phyloP scores from a whole-genome alignment of 2,113 vertebrate genomes.

The Machaerirhynchus nigripectus region DNA sequence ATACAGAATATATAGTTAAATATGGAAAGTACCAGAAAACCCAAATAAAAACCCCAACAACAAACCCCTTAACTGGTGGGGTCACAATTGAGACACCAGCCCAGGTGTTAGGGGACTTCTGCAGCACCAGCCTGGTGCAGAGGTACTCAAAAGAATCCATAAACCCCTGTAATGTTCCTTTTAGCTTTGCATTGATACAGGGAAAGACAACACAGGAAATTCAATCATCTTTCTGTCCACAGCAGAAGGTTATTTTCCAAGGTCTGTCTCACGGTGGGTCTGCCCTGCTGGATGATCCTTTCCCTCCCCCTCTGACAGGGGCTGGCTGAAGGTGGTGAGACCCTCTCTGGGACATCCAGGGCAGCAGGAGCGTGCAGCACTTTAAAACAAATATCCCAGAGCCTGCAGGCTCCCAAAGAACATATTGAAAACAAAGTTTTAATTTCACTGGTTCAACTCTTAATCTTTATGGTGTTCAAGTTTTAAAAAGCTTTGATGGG shows the following conservation, averaged over 20 bases:
- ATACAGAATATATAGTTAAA: not conserved
- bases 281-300: not conserved
- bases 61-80: accelerated
- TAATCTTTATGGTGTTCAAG: accelerated
- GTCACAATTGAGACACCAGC: not conserved
- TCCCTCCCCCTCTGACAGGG: accelerated
- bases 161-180: not conserved
- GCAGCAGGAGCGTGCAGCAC: not conserved
- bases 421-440: not conserved
- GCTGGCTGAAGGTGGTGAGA: not conserved
- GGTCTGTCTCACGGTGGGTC: not conserved
- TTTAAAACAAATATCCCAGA: not conserved
- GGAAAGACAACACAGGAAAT: not conserved
- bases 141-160: not conserved
- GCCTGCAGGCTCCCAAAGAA: not conserved
- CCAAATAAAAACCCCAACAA: not conserved
- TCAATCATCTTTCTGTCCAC: not conserved
- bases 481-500: not conserved
- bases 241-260: not conserved
- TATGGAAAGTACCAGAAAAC: not conserved
- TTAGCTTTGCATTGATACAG: not conserved
- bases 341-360: not conserved
- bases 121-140: not conserved
- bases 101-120: not conserved
- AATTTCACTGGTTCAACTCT: not conserved